phyloP scores from a whole-genome alignment of 2,113 vertebrate species.

The Ariopsis seemanni region DNA sequence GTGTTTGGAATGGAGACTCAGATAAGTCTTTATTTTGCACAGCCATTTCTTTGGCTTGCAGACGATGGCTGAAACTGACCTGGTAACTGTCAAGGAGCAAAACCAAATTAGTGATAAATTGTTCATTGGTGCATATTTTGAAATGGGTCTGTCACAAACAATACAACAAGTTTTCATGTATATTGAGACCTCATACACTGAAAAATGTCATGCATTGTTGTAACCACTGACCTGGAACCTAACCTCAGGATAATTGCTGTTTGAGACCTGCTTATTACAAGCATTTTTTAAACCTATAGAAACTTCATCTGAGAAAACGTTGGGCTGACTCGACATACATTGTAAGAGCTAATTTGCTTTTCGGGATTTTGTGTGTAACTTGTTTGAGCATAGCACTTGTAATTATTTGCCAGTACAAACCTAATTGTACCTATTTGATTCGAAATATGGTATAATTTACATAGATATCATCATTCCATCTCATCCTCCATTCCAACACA shows the following conservation, averaged over 20 bases:
- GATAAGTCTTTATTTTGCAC: background rate
- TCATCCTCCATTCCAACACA: background rate
- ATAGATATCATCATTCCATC: background rate
- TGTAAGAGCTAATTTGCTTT: slow-evolving; percentile 3
- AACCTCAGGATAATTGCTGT: background rate
- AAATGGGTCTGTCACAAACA: background rate
- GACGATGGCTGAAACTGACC: background rate
- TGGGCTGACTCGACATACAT: background rate
- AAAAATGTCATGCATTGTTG: background rate
- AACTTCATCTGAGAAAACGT: background rate
- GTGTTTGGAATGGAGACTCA: too few relatives aligned
- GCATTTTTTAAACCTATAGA: background rate
- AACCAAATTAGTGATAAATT: background rate
- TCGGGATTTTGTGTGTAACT: background rate
- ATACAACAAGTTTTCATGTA: background rate
- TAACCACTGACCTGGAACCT: slow-evolving; percentile 1
- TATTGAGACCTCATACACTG: background rate
- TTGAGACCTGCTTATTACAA: background rate
- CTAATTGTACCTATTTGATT: background rate
- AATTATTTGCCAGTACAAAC: slow-evolving; percentile 2
- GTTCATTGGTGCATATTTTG: background rate
- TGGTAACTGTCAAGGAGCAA: background rate
- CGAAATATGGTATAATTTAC: background rate
- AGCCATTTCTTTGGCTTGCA: background rate
- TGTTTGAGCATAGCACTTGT: background rate